A percentile compares a stretch with the other conserved stretches of the same genome.
Conservation (phyloP, 2,113 vertebrate species). For the Choloepus hoffmanni region DNA sequence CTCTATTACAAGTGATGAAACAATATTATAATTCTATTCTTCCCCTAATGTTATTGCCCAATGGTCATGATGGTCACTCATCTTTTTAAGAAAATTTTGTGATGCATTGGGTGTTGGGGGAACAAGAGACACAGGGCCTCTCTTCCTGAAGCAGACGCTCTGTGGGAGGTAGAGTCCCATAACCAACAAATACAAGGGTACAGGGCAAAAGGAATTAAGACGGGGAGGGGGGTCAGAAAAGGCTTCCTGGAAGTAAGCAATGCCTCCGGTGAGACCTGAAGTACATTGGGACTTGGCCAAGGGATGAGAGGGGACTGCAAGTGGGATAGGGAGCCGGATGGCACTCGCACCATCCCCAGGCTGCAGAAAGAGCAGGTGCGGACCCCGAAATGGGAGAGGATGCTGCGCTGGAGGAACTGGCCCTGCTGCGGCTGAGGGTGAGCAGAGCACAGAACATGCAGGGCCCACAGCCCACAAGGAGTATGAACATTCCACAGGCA, state of each 20-base stretch:
- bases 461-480: not conserved
- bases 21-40: not conserved
- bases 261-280: not conserved
- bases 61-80: not conserved
- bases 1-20: no score
- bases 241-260: not conserved
- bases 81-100: not conserved
- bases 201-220: not conserved
- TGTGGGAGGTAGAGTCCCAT: not conserved
- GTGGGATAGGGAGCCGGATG: not conserved
- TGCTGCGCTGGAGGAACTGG: not conserved
- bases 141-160: not conserved
- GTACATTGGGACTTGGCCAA: not conserved
- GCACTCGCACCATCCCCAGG: no score
- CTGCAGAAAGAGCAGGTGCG: accelerated
- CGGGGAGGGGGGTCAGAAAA: not conserved
- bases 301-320: not conserved
- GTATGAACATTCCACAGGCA: not conserved
- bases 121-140: not conserved
- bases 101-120: not conserved
- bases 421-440: accelerated
- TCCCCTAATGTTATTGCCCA: not conserved
- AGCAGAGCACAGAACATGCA: no score
- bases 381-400: not conserved
- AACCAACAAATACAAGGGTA: not conserved